Conservation (phyloP, 2,113 vertebrate genomes). For the human region DNA sequence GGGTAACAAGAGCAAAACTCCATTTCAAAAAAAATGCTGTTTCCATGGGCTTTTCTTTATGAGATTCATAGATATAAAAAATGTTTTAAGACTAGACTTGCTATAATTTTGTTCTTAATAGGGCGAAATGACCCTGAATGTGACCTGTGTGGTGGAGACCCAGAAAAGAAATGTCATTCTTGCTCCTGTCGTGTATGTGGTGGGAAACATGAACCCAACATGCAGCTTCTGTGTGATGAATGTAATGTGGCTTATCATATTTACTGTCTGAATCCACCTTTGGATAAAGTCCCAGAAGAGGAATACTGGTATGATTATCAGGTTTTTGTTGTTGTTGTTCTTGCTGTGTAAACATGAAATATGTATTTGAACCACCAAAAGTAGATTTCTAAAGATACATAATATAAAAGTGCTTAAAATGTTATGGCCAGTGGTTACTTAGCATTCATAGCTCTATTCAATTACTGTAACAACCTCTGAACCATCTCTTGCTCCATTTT, state of each 20-base stretch:
- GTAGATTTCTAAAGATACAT: not conserved
- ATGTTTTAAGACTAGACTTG: slow-evolving; percentile 63
- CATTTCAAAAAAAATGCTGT: not conserved
- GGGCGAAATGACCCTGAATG: slow-evolving; percentile 98
- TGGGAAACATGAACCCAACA: slow-evolving; percentile 97
- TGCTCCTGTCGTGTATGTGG: slow-evolving; percentile 98
- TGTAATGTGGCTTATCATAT: slow-evolving; percentile 99
- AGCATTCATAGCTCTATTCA: not conserved
- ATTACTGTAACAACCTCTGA: not conserved
- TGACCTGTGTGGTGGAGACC: slow-evolving; percentile 97
- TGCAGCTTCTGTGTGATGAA: slow-evolving; percentile 98
- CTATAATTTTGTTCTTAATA: slow-evolving; percentile 80
- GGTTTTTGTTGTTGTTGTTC: not conserved
- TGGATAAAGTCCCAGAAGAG: slow-evolving; percentile 96
- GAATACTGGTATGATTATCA: slow-evolving; percentile 95
- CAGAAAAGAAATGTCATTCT: slow-evolving; percentile 94
- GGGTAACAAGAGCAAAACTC: no score
- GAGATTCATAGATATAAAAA: slow-evolving; percentile 15
- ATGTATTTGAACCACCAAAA: not conserved
- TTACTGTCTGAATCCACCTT: slow-evolving; percentile 97
- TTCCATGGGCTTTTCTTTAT: slow-evolving; percentile 26
- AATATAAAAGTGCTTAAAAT: not conserved
- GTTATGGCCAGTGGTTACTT: not conserved
- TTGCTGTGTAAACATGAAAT: slow-evolving; percentile 11
- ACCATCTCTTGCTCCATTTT: not conserved